Evolutionary conservation across 2,113 vertebrate genomes (phyloP).

Genomic region (Melanerpes formicivorus): DNA sequence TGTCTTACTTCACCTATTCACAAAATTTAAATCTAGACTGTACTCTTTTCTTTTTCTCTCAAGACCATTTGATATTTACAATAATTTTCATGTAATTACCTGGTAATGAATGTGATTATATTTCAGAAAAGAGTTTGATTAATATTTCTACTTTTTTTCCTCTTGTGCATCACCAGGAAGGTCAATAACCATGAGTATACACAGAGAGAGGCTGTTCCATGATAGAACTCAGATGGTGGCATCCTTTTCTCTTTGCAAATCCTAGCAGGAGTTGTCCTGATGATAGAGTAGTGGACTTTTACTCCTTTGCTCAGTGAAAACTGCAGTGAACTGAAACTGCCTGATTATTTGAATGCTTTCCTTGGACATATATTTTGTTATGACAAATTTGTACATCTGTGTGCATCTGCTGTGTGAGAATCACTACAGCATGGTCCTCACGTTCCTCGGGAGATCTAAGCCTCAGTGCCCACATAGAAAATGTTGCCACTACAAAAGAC

Average conservation of each 20-base stretch:
- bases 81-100: constrained; percentile 10
- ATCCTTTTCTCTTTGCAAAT: background rate
- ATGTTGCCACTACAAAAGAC: background rate
- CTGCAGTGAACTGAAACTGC: background rate
- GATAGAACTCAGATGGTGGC: background rate
- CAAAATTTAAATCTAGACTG: background rate
- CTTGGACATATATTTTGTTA: background rate
- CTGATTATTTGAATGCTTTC: background rate
- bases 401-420: background rate
- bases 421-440: background rate
- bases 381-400: background rate
- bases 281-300: background rate
- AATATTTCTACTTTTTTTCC: background rate
- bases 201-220: background rate
- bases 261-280: background rate
- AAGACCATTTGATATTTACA: background rate
- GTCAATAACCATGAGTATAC: background rate
- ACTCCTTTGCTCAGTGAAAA: background rate
- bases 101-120: background rate
- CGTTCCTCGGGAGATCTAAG: background rate
- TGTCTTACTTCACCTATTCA: background rate
- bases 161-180: background rate
- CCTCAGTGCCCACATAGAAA: background rate
- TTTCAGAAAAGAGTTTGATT: background rate
- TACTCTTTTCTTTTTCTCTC: background rate